These are phyloP conservation scores for Sanderia malayensis DNA, from an alignment of 30 jellyfish, hydroid and myxozoan genomes.

Conservation along the genomic window DNA sequence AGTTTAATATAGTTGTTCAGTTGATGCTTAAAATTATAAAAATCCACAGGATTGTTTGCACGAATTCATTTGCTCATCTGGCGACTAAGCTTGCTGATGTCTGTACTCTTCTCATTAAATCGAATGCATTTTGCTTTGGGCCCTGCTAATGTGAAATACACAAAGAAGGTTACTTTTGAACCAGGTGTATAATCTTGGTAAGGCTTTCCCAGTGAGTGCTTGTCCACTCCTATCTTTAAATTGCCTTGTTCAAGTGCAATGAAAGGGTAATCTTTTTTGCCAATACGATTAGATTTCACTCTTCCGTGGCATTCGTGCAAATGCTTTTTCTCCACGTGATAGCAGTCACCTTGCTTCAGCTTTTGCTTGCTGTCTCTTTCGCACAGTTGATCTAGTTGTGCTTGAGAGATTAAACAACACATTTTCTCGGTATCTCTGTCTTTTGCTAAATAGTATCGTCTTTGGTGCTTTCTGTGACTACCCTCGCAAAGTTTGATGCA, in stretches of 20 bases:
- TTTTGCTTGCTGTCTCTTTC: neutral
- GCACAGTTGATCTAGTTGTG: conserved; percentile 2
- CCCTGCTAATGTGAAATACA: conserved; percentile 13
- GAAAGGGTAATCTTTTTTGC: conserved; percentile 8
- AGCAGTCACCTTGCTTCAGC: neutral
- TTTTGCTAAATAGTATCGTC: neutral
- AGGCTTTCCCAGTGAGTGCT: neutral
- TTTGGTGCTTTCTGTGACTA: neutral
- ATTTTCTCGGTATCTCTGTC: neutral
- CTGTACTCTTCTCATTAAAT: too few relatives aligned
- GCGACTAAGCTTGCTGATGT: too few relatives aligned
- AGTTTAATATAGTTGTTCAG: too few relatives aligned
- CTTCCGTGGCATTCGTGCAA: conserved; percentile 14
- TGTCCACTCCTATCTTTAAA: conserved; percentile 12
- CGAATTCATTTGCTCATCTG: too few relatives aligned
- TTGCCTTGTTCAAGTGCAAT: conserved; percentile 19
- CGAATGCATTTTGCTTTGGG: conserved; percentile 14
- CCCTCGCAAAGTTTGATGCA: conserved; percentile 6
- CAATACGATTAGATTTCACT: neutral
- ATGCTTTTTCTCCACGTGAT: neutral
- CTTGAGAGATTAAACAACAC: conserved; percentile 15
- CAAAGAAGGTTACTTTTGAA: conserved; percentile 1
- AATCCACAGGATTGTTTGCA: too few relatives aligned
- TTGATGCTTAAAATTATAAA: too few relatives aligned
- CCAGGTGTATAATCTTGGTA: neutral